phyloP scores from a whole-genome alignment of 1,140 invertebrate genomes.

The Brachionus paranguensis region DNA sequence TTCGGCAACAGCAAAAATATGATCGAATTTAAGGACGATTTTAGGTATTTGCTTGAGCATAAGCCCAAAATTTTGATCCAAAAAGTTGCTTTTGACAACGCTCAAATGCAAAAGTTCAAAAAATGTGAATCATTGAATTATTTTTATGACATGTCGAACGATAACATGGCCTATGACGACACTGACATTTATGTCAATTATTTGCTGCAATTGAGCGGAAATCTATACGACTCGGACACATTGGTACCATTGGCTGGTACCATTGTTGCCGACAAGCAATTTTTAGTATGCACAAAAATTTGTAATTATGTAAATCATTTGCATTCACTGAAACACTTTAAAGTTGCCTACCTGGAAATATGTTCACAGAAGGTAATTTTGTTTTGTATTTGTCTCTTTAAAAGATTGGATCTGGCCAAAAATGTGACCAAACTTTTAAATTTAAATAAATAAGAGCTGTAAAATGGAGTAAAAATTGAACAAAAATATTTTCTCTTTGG shows the following conservation, averaged over 20 bases:
- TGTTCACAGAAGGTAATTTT: conserved; percentile 34
- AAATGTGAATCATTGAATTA: conserved; percentile 16
- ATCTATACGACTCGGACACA: conserved; percentile 30
- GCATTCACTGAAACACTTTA: conserved; percentile 35
- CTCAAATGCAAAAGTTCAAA: conserved; percentile 15
- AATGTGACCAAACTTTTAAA: too few relatives aligned
- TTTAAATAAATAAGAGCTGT: too few relatives aligned
- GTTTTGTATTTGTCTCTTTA: not conserved
- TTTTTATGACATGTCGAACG: not conserved
- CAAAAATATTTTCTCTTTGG: too few relatives aligned
- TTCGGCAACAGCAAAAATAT: not conserved
- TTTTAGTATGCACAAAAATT: conserved; percentile 32
- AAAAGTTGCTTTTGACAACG: conserved; percentile 24
- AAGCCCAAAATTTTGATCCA: conserved; percentile 18
- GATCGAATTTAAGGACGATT: conserved; percentile 6
- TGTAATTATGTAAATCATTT: conserved; percentile 8
- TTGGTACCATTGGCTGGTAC: not conserved
- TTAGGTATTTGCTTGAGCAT: not conserved
- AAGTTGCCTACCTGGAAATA: conserved; percentile 18
- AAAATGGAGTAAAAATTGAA: too few relatives aligned
- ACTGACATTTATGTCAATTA: conserved; percentile 2
- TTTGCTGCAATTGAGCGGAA: conserved; percentile 18
- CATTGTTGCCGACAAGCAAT: not conserved
- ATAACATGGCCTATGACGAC: not conserved
- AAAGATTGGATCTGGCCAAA: too few relatives aligned